These are phyloP conservation scores for Tricholauxania praeusta DNA, from an alignment of 2,888 invertebrate species.

Conservation along the genomic window DNA sequence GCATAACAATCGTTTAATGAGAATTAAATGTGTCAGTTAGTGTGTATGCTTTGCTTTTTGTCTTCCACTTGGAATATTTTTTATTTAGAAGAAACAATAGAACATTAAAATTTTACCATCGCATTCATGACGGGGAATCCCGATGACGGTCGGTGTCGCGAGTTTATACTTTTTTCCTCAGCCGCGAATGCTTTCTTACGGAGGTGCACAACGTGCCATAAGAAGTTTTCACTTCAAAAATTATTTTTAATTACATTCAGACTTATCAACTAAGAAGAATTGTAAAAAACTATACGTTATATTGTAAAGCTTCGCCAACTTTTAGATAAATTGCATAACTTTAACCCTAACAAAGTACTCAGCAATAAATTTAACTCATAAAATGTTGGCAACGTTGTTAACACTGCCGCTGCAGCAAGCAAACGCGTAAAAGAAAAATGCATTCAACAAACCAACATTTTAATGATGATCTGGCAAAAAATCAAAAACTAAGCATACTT, in stretches of 20 bases:
- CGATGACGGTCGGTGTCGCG: too few relatives aligned
- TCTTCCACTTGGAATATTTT: too few relatives aligned
- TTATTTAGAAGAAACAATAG: too few relatives aligned
- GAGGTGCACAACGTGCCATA: too few relatives aligned
- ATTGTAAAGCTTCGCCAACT: neutral
- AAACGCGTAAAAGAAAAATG: neutral
- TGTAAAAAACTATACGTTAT: neutral
- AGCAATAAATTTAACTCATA: neutral
- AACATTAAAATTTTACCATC: too few relatives aligned
- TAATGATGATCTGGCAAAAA: slow-evolving; percentile 24
- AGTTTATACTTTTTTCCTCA: too few relatives aligned
- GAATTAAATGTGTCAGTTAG: too few relatives aligned
- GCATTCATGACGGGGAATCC: too few relatives aligned
- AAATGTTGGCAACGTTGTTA: neutral
- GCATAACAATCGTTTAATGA: too few relatives aligned
- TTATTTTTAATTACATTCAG: neutral
- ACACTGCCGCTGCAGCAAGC: neutral
- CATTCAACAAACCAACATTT: neutral
- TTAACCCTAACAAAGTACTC: slow-evolving; percentile 3
- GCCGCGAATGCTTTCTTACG: too few relatives aligned
- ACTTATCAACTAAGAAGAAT: neutral
- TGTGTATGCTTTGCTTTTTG: too few relatives aligned
- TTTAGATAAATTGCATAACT: slow-evolving; percentile 10
- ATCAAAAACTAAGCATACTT: slow-evolving; percentile 15
- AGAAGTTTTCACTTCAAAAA: too few relatives aligned